A percentile compares a stretch with the other conserved stretches of the same genome.
Evolutionary conservation across 1,140 invertebrate species (phyloP).

Genomic region (Musca vetustissima): DNA sequence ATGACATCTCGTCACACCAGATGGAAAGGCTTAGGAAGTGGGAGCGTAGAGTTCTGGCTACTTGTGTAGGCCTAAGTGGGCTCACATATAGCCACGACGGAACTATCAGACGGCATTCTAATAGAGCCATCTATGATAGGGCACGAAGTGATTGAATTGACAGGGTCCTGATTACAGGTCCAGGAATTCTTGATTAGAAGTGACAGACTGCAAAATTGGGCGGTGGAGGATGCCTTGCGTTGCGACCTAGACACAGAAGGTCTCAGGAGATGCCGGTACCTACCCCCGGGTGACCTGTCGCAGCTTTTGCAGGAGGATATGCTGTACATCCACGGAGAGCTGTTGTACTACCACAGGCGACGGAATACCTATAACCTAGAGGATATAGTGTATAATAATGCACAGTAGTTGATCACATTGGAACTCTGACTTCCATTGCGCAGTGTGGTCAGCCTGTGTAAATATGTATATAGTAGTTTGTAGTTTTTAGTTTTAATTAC

Average conservation of each 20-base stretch:
- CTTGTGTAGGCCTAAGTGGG: neutral
- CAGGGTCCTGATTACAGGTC: neutral
- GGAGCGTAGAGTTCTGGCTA: neutral
- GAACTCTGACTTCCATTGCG: too few relatives aligned
- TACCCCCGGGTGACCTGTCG: neutral
- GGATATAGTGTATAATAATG: neutral
- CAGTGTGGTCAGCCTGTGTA: too few relatives aligned
- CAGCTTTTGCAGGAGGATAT: too few relatives aligned
- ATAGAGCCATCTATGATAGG: neutral
- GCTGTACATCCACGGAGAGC: neutral
- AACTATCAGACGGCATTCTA: neutral
- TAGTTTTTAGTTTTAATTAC: too few relatives aligned
- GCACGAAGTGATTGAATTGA: neutral
- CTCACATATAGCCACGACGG: neutral
- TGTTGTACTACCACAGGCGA: neutral
- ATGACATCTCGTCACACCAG: neutral
- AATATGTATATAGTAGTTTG: too few relatives aligned
- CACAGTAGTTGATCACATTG: too few relatives aligned
- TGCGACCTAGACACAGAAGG: neutral
- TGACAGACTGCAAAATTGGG: neutral
- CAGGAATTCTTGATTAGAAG: neutral
- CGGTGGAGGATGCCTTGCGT: neutral
- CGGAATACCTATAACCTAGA: neutral
- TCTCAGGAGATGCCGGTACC: neutral
- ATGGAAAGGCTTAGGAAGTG: constrained; percentile 12